These are phyloP conservation scores for Meiosimyza platycephala DNA, from an alignment of 2,888 invertebrate genomes.

Conservation along the genomic window DNA sequence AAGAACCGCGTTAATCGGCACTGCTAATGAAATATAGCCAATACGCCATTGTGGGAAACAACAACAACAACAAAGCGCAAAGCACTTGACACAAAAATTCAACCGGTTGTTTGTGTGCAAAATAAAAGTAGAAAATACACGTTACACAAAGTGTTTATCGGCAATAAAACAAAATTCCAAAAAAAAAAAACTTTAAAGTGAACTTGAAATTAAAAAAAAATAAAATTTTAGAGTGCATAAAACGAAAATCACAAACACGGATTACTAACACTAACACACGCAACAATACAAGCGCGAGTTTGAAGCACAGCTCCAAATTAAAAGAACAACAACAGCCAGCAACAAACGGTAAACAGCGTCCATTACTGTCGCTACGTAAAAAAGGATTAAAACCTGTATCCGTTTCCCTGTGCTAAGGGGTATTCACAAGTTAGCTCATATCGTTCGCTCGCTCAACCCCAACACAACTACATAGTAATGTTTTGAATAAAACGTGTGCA, in stretches of 20 bases:
- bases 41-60: slow-evolving; percentile 4
- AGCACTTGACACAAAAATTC: slow-evolving; percentile 31
- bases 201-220: not conserved
- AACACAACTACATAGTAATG: no score
- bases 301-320: not conserved
- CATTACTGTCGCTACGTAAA: slow-evolving; percentile 10
- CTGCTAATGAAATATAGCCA: not conserved
- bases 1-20: not conserved
- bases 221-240: not conserved
- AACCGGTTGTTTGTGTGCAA: slow-evolving; percentile 30
- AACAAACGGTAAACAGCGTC: not conserved
- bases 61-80: not conserved
- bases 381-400: not conserved
- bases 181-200: slow-evolving; percentile 6
- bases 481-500: not conserved
- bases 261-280: slow-evolving; percentile 16
- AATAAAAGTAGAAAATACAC: not conserved
- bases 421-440: no score
- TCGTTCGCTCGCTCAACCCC: no score
- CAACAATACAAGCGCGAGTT: not conserved
- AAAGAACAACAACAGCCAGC: slow-evolving; percentile 40
- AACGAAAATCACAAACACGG: slow-evolving; percentile 5
- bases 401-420: not conserved
- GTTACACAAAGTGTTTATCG: not conserved
- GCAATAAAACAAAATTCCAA: not conserved